phyloP scores from a whole-genome alignment of 2,797 vertebrate species.

The Sebastes cheni region DNA sequence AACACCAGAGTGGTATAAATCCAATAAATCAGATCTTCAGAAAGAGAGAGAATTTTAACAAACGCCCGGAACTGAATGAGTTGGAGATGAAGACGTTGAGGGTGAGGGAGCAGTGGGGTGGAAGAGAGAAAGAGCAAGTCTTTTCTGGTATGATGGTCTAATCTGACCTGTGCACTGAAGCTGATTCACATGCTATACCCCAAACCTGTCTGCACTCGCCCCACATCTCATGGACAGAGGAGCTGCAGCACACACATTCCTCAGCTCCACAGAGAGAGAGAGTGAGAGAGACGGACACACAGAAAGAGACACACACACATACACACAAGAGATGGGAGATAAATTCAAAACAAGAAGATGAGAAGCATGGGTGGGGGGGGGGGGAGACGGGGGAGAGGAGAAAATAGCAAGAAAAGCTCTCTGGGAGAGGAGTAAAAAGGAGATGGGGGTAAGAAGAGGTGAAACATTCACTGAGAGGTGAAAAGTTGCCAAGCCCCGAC shows the following conservation, averaged over 20 bases:
- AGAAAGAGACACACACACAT: conserved; percentile 21
- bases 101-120: too few relatives aligned
- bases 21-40: too few relatives aligned
- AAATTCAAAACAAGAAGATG: conserved; percentile 65
- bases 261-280: conserved; percentile 54
- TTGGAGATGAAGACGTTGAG: too few relatives aligned
- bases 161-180: conserved; percentile 75
- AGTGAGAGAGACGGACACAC: conserved; percentile 30
- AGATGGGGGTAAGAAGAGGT: conserved; percentile 52
- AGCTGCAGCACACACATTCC: conserved; percentile 77
- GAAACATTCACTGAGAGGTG: conserved; percentile 58
- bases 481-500: conserved; percentile 60
- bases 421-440: conserved; percentile 28
- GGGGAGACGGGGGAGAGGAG: background rate
- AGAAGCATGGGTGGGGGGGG: background rate
- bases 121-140: conserved; percentile 28
- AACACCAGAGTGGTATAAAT: too few relatives aligned
- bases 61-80: too few relatives aligned
- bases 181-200: conserved; percentile 75
- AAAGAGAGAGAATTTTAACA: too few relatives aligned
- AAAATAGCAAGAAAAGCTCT: conserved; percentile 29
- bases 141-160: conserved; percentile 73
- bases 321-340: conserved; percentile 58
- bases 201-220: conserved; percentile 84
- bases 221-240: conserved; percentile 75